Conservation (phyloP, 1,140 invertebrate species). For the Lepidurus apus region DNA sequence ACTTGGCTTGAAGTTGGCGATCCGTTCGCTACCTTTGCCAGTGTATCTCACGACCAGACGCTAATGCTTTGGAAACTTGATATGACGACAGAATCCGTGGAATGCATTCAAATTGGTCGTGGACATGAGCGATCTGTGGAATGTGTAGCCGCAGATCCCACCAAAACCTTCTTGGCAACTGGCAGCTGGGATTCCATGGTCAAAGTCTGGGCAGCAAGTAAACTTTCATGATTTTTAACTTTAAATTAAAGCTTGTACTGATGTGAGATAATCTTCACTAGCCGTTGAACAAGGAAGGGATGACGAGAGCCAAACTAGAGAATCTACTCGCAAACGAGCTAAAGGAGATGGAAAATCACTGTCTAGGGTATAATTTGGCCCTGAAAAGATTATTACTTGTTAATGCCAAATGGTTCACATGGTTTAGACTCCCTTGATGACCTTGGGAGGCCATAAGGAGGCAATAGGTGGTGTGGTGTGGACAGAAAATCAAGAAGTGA, state of each 20-base stretch:
- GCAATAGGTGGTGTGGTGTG: conserved; percentile 77
- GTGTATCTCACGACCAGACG: conserved; percentile 87
- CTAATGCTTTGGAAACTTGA: conserved; percentile 87
- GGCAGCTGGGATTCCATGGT: conserved; percentile 78
- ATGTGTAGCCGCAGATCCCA: conserved; percentile 65
- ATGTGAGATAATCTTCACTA: not conserved
- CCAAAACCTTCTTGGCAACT: conserved; percentile 67
- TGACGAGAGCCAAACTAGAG: conserved; percentile 33
- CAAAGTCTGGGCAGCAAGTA: conserved; percentile 51
- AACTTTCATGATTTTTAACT: not conserved
- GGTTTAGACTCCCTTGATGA: conserved; percentile 70
- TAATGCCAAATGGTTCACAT: not conserved
- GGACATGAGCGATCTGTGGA: conserved; percentile 87
- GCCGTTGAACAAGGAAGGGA: conserved; percentile 31
- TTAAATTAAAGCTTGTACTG: conserved; percentile 21
- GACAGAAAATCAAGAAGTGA: conserved; percentile 66
- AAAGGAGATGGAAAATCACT: conserved; percentile 33
- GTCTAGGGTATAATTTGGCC: conserved; percentile 13
- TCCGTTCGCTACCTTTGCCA: conserved; percentile 63
- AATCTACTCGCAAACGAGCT: conserved; percentile 32
- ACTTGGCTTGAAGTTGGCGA: conserved; percentile 69
- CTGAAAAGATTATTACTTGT: not conserved
- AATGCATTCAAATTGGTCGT: conserved; percentile 71
- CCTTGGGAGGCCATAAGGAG: conserved; percentile 87
- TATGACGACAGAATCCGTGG: conserved; percentile 64